Percentiles rank a stretch among this genome's conserved stretches.
Conservation (phyloP, 2,888 invertebrate species). For the Oxycera nigricornis region DNA sequence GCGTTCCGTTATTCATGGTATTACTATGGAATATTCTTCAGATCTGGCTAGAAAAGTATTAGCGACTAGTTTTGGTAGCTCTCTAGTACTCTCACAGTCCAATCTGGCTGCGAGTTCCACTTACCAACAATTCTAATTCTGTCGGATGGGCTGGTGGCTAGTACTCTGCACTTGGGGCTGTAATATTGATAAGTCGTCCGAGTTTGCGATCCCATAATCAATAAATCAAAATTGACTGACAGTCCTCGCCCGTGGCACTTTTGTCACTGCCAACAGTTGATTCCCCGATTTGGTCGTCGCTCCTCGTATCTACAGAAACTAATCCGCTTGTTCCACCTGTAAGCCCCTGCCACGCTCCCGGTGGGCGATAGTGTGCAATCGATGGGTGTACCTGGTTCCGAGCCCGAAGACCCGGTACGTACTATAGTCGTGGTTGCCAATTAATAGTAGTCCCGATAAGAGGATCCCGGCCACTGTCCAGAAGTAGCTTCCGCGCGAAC, state of each 20-base stretch:
- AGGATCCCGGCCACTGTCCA: neutral
- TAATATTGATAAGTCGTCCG: neutral
- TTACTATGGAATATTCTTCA: too few relatives aligned
- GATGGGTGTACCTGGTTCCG: neutral
- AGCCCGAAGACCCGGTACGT: too few relatives aligned
- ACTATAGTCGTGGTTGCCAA: neutral
- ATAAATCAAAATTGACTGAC: conserved; percentile 22
- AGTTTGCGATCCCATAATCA: conserved; percentile 19
- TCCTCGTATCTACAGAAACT: neutral
- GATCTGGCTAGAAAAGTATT: too few relatives aligned
- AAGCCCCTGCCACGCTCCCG: neutral
- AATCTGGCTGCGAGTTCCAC: too few relatives aligned
- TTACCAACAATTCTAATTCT: too few relatives aligned
- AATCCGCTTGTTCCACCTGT: neutral
- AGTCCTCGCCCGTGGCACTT: neutral
- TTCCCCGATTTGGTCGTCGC: neutral
- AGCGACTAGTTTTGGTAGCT: too few relatives aligned
- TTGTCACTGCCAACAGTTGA: neutral
- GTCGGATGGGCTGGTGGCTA: too few relatives aligned
- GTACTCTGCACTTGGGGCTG: neutral
- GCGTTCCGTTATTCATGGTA: too few relatives aligned
- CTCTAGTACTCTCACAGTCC: too few relatives aligned
- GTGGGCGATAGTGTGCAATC: conserved; percentile 19
- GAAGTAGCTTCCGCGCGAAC: neutral
- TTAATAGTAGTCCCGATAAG: conserved; percentile 23